Evolutionary conservation across 1,140 invertebrate species (phyloP).

Genomic region (Danaus melanippus): DNA sequence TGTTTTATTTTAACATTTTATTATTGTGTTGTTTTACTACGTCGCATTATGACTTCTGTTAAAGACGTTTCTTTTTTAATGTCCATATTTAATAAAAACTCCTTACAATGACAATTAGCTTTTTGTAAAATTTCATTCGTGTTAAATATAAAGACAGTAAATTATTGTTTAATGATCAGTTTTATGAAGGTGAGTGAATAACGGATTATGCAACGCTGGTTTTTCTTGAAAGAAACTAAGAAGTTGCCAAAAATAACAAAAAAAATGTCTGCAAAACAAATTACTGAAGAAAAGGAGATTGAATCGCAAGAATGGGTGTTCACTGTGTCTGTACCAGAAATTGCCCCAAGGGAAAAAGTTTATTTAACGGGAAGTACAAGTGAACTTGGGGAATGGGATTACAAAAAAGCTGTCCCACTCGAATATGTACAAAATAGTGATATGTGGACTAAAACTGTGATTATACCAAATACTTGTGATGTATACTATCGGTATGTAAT

Average conservation of each 20-base stretch:
- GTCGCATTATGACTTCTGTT: too few species aligned
- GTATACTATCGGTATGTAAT: constrained; percentile 87
- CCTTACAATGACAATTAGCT: too few species aligned
- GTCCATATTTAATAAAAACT: not conserved
- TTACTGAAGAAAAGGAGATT: constrained; percentile 28
- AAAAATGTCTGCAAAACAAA: constrained; percentile 44
- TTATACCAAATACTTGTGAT: constrained; percentile 77
- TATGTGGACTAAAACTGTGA: constrained; percentile 71
- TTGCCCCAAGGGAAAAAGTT: constrained; percentile 47
- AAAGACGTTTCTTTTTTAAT: too few species aligned
- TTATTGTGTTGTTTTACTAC: too few species aligned
- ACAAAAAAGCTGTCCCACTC: constrained; percentile 64
- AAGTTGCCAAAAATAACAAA: constrained; percentile 37
- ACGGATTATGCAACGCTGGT: constrained; percentile 71
- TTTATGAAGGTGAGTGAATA: too few species aligned
- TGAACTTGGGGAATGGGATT: constrained; percentile 67
- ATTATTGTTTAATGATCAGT: too few species aligned
- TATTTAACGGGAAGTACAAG: constrained; percentile 45
- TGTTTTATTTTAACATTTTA: too few species aligned
- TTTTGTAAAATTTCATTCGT: too few species aligned
- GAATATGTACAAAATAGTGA: constrained; percentile 49
- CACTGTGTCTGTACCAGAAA: constrained; percentile 47
- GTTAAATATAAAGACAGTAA: too few species aligned
- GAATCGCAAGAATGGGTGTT: constrained; percentile 64
- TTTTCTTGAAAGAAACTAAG: constrained; percentile 68